Percentiles rank a stretch among this genome's conserved stretches.
phyloP scores from a whole-genome alignment of 2,797 vertebrate species.

The Amniataba percoides region DNA sequence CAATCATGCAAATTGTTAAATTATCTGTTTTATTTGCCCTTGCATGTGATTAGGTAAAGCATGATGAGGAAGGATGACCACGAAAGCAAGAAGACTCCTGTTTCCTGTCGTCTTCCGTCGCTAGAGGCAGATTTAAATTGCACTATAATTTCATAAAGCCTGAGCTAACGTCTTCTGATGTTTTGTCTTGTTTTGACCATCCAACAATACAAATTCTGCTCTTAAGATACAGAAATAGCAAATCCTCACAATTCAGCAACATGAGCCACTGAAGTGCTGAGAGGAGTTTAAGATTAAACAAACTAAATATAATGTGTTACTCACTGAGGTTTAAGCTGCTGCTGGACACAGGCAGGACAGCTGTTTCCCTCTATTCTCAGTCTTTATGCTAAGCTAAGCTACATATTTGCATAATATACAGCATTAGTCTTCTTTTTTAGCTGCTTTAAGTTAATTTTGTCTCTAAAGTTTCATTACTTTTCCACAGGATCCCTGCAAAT shows the following conservation, averaged over 20 bases:
- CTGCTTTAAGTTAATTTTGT: neutral
- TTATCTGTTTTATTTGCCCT: neutral
- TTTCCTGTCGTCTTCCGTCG: neutral
- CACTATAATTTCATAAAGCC: neutral
- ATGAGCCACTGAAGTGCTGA: too few species aligned
- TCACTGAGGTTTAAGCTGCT: too few species aligned
- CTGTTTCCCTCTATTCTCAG: too few species aligned
- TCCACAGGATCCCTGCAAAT: neutral
- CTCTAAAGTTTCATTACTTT: neutral
- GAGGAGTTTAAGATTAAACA: too few species aligned
- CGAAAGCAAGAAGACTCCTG: neutral
- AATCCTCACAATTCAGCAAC: neutral
- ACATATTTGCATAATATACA: too few species aligned
- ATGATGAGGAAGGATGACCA: neutral
- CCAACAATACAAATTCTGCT: neutral
- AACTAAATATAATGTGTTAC: too few species aligned
- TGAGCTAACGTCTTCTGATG: neutral
- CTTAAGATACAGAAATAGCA: neutral
- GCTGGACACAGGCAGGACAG: too few species aligned
- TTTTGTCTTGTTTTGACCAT: neutral
- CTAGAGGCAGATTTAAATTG: neutral
- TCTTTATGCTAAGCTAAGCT: constrained; percentile 1
- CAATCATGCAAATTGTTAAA: neutral
- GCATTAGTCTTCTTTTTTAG: neutral
- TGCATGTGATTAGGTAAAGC: neutral